Evolutionary conservation across 2,797 vertebrate genomes (phyloP).

Genomic region (Distichodus sexfasciatus): DNA sequence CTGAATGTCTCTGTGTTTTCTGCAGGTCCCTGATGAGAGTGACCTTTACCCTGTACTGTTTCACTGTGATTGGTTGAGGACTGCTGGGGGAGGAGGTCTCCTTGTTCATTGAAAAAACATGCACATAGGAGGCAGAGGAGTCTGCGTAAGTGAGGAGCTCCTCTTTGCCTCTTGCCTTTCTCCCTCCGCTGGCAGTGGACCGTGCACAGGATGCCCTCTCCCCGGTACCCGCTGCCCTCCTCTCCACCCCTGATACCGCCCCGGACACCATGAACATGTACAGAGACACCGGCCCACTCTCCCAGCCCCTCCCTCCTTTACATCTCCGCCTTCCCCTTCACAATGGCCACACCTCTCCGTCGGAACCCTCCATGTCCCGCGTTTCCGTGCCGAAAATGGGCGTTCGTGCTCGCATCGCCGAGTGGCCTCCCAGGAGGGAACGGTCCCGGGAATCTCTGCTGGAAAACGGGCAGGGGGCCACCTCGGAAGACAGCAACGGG

Average conservation of each 20-base stretch:
- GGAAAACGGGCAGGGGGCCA: slow-evolving; percentile 70
- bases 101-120: slow-evolving; percentile 60
- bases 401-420: slow-evolving; percentile 86
- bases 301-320: slow-evolving; percentile 65
- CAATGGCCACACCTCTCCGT: slow-evolving; percentile 72
- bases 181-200: slow-evolving; percentile 14
- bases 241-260: slow-evolving; percentile 60
- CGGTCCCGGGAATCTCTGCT: slow-evolving; percentile 78
- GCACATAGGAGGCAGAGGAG: slow-evolving; percentile 60
- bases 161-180: slow-evolving; percentile 45
- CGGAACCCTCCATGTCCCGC: slow-evolving; percentile 62
- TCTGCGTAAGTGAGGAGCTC: slow-evolving; percentile 55
- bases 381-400: slow-evolving; percentile 90
- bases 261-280: slow-evolving; percentile 65
- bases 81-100: slow-evolving; percentile 52
- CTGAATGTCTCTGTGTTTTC: slow-evolving; percentile 5
- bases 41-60: background rate
- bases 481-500: slow-evolving; percentile 54
- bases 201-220: slow-evolving; percentile 68
- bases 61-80: background rate
- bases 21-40: slow-evolving; percentile 30
- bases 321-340: slow-evolving; percentile 56
- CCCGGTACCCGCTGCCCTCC: slow-evolving; percentile 49
- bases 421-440: slow-evolving; percentile 89
- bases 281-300: slow-evolving; percentile 71